Conservation (phyloP, 2,113 vertebrate genomes). For the Rhea americana region DNA sequence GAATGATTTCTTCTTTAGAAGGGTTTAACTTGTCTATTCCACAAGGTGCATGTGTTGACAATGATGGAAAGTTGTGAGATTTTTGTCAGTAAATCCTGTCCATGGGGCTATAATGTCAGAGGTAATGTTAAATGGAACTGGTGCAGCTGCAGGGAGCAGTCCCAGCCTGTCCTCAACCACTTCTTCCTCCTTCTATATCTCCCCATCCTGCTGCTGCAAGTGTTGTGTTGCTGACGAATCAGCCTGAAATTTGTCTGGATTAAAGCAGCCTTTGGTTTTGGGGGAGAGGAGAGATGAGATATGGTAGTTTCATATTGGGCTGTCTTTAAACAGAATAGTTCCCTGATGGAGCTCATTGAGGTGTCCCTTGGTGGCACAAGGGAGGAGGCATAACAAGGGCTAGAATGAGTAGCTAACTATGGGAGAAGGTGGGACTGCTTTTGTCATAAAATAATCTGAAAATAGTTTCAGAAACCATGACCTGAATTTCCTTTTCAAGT, state of each 20-base stretch:
- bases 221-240: neutral
- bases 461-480: neutral
- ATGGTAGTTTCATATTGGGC: neutral
- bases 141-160: neutral
- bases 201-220: neutral
- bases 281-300: neutral
- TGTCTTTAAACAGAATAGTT: neutral
- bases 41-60: neutral
- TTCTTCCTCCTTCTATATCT: neutral
- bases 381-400: neutral
- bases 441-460: neutral
- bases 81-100: neutral
- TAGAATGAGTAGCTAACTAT: neutral
- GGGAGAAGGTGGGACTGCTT: neutral
- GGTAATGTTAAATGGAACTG: rapidly evolving
- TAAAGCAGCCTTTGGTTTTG: neutral
- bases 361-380: neutral
- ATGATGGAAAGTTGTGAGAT: neutral
- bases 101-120: neutral
- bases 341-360: neutral
- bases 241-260: neutral
- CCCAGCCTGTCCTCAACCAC: neutral
- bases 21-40: neutral
- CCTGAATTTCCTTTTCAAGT: neutral
- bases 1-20: neutral